phyloP scores from a whole-genome alignment of 2,797 vertebrate species.

The Epinephelus coioides region DNA sequence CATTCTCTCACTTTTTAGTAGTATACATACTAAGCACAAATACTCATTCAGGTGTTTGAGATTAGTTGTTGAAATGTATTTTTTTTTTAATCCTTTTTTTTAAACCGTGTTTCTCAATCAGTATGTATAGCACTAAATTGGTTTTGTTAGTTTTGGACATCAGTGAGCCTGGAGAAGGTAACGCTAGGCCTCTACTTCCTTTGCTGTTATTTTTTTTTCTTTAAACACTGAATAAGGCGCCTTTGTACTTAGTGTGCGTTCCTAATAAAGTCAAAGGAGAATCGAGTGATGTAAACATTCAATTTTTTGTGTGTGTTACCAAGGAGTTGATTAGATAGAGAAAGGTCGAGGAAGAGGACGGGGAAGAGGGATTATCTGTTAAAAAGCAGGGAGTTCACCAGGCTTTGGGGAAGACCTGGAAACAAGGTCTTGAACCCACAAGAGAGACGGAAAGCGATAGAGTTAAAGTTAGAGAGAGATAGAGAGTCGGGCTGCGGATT shows the following conservation, averaged over 20 bases:
- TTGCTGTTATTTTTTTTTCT: conserved; percentile 52
- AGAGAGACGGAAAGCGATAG: conserved; percentile 46
- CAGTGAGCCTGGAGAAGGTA: conserved; percentile 62
- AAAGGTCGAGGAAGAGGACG: conserved; percentile 33
- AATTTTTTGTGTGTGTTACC: conserved; percentile 84
- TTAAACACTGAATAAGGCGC: conserved; percentile 85
- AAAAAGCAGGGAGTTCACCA: conserved; percentile 36
- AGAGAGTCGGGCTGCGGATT: conserved; percentile 44
- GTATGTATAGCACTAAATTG: conserved; percentile 81
- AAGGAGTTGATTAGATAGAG: conserved; percentile 79
- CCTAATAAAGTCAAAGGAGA: conserved; percentile 86
- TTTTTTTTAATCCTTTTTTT: conserved; percentile 16
- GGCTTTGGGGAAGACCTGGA: conserved; percentile 48
- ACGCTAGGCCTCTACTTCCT: conserved; percentile 38
- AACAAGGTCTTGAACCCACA: conserved; percentile 50
- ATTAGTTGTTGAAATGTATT: conserved; percentile 44
- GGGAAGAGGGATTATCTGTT: conserved; percentile 45
- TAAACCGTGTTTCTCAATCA: conserved; percentile 64
- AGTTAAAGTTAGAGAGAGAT: conserved; percentile 46
- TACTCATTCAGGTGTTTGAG: conserved; percentile 77
- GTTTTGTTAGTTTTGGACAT: conserved; percentile 71
- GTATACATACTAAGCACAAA: conserved; percentile 88
- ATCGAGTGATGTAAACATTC: conserved; percentile 91
- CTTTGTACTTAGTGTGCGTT: conserved; percentile 88
- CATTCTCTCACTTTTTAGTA: conserved; percentile 88